Evolutionary conservation across 2,113 vertebrate genomes (phyloP), one percentile per base, ranked within the genome.

Genomic region (Holacanthus passer): DNA sequence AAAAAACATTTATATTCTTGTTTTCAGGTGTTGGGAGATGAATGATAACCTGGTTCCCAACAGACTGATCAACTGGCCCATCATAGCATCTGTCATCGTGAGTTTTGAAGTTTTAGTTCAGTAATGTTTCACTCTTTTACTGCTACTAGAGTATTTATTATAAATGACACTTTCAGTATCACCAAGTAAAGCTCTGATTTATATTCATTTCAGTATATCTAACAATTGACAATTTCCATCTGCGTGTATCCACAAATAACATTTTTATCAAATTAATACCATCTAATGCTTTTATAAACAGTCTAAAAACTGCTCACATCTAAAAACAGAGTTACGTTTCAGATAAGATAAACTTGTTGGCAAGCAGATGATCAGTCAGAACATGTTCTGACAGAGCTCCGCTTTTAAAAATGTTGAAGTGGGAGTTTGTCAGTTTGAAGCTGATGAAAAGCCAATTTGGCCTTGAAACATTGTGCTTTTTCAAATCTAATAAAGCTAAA

Each of bases 41-140:
- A 97, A 97, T 17, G 96, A 97, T 29, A 95, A 94, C 83, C 95
- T 95, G 0, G 94, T 97, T 82, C 92, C 97, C 71, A 95, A 95
- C 94, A 95, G 97, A 92, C 95, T 99, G 79, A 97, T 98, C 88
- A 97, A 98, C 89, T 97, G 97, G 73, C 98, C 98, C 1, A 97
- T 99, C 86, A 94, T 98, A 77, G 96, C 94, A 0, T 97, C 97
- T 0, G 96, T 99, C 79, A 97, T 98, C 90, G 98, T 99, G 93
- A 96, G 97, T 90, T 67, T 76, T 39, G 20, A 5, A 7, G n/a
- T n/a, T n/a, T n/a, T n/a, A n/a, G n/a, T n/a, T n/a, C n/a, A n/a
- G n/a, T n/a, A n/a, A n/a, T n/a, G n/a, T n/a, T n/a, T n/a, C n/a
- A n/a, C n/a, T n/a, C n/a, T n/a, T n/a, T n/a, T n/a, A n/a, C n/a